These are phyloP conservation scores for Chrysocyon brachyurus DNA, from an alignment of 2,797 vertebrate genomes.

Conservation along the genomic window DNA sequence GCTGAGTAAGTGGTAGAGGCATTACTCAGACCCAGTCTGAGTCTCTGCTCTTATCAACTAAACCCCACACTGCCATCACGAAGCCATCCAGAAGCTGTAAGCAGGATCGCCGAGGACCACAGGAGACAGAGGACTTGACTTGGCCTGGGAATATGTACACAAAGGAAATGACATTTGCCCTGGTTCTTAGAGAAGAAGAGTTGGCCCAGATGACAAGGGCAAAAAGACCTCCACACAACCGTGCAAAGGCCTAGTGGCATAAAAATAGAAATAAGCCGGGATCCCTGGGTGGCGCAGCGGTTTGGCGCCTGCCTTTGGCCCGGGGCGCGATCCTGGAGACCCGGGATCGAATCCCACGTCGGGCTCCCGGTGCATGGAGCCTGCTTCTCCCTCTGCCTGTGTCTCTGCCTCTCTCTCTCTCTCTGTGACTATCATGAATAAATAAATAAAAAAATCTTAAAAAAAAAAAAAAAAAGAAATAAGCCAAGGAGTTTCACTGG, in stretches of 20 bases:
- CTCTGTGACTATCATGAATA: too few relatives aligned
- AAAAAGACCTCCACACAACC: background rate
- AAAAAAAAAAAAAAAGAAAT: too few relatives aligned
- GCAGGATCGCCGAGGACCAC: background rate
- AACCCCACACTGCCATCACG: background rate
- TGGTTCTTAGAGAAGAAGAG: constrained; percentile 22
- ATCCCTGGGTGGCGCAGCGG: too few relatives aligned
- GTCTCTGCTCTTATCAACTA: background rate
- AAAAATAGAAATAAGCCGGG: background rate
- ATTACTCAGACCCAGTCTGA: background rate
- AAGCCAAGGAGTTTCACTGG: background rate
- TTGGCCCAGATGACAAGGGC: background rate
- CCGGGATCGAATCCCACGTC: too few relatives aligned
- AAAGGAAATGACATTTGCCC: constrained; percentile 67
- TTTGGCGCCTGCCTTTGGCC: too few relatives aligned
- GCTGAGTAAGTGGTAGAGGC: background rate
- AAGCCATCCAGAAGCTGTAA: background rate
- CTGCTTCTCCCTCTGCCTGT: too few relatives aligned
- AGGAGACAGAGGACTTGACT: background rate
- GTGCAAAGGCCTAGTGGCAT: background rate
- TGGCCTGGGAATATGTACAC: constrained; percentile 61
- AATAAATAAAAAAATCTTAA: too few relatives aligned
- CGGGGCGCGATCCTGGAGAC: too few relatives aligned
- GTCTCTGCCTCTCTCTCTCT: too few relatives aligned
- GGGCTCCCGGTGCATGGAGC: too few relatives aligned